A percentile compares a stretch with the other conserved stretches of the same genome.
phyloP scores from a whole-genome alignment of 2,888 invertebrate genomes.

The Limnephilus lunatus region DNA sequence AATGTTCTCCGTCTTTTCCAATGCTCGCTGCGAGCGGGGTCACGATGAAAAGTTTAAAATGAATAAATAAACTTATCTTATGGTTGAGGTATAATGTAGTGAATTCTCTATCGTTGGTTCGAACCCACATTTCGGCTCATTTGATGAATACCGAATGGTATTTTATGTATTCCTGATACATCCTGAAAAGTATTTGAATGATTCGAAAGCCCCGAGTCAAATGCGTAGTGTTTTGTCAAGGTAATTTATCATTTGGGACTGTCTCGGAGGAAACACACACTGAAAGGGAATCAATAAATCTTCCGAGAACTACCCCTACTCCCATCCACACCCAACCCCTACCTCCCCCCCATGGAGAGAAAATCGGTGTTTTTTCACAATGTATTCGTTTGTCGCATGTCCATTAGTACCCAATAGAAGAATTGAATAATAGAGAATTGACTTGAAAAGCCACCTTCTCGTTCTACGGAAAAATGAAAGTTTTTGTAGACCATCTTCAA shows the following conservation, averaged over 20 bases:
- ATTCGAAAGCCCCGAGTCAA: conserved; percentile 47
- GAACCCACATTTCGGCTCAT: conserved; percentile 31
- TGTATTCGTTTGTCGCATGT: not conserved
- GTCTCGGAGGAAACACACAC: conserved; percentile 47
- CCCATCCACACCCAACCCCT: not conserved
- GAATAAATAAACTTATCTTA: no score
- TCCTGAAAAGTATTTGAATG: conserved; percentile 38
- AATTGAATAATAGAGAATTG: not conserved
- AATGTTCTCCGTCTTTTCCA: no score
- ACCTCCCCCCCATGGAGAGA: not conserved
- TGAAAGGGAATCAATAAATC: conserved; percentile 61
- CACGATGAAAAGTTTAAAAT: no score
- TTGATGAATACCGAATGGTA: conserved; percentile 38
- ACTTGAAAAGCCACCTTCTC: not conserved
- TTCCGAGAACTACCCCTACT: not conserved
- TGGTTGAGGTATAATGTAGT: not conserved
- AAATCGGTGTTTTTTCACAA: conserved; percentile 6
- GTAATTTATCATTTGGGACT: conserved; percentile 61
- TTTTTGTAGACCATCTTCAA: not conserved
- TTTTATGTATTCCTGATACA: conserved; percentile 49
- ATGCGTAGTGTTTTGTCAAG: conserved; percentile 59
- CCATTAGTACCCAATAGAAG: not conserved
- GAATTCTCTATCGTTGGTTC: not conserved
- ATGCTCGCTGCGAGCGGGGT: no score
- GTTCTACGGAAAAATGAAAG: not conserved